Percentiles rank a stretch among this genome's conserved stretches.
phyloP scores from a whole-genome alignment of 1,140 invertebrate genomes.

The Goniozus legneri region DNA sequence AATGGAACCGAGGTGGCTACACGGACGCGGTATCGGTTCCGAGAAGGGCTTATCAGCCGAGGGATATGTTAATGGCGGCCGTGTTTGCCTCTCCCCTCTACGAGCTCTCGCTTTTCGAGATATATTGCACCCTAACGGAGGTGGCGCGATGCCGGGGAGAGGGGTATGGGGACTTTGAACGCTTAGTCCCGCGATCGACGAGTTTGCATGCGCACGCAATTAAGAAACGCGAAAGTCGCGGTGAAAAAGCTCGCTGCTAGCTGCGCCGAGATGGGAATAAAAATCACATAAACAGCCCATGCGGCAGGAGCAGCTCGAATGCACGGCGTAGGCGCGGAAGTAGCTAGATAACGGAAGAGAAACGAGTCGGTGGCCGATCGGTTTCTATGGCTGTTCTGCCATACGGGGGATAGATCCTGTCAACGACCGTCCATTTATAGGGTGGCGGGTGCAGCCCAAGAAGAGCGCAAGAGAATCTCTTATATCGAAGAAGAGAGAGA shows the following conservation, averaged over 20 bases:
- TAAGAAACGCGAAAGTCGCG: constrained; percentile 37
- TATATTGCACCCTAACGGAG: constrained; percentile 41
- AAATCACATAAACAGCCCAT: background rate
- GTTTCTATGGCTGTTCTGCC: too few relatives aligned
- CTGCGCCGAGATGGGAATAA: constrained; percentile 12
- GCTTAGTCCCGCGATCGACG: constrained; percentile 18
- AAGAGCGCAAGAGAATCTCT: too few relatives aligned
- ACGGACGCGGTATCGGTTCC: constrained; percentile 44
- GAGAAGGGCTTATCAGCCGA: constrained; percentile 48
- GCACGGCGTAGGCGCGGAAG: too few relatives aligned
- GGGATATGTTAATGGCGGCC: constrained; percentile 52
- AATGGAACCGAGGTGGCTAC: constrained; percentile 26
- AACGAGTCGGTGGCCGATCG: too few relatives aligned
- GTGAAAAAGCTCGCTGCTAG: too few relatives aligned
- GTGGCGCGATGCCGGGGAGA: too few relatives aligned
- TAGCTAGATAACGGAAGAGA: too few relatives aligned
- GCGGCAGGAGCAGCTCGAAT: background rate
- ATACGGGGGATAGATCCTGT: too few relatives aligned
- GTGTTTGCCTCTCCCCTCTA: constrained; percentile 34
- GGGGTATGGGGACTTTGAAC: too few relatives aligned
- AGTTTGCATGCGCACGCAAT: constrained; percentile 45
- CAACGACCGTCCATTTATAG: too few relatives aligned
- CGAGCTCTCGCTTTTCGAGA: constrained; percentile 32
- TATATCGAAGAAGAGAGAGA: too few relatives aligned
- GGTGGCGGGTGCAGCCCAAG: too few relatives aligned